Conservation (phyloP, 2,888 invertebrate species). For the Tetrapedia diversipes region DNA sequence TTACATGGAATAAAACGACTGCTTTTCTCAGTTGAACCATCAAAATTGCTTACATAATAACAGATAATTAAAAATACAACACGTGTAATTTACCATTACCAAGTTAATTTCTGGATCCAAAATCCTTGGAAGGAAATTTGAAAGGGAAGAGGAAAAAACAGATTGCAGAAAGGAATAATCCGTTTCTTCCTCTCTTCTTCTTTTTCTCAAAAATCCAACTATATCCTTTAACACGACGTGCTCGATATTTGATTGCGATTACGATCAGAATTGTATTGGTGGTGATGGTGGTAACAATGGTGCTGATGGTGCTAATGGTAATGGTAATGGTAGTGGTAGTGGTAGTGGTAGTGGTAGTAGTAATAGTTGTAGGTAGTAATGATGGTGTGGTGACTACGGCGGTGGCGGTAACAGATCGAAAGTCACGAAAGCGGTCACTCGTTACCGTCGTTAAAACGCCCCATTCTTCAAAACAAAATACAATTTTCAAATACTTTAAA, state of each 20-base stretch:
- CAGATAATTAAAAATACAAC: no score
- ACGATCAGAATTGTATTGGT: background rate
- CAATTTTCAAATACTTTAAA: background rate
- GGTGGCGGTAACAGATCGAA: conserved; percentile 29
- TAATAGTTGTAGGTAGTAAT: background rate
- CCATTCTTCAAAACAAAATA: background rate
- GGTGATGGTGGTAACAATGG: background rate
- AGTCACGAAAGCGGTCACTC: conserved; percentile 26
- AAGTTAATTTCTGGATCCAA: background rate
- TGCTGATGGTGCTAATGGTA: background rate
- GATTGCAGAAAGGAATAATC: background rate
- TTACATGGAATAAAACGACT: background rate
- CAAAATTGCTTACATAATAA: background rate
- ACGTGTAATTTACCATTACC: background rate
- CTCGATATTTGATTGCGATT: conserved; percentile 6
- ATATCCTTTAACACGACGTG: background rate
- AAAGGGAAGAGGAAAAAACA: background rate
- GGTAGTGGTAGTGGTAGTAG: background rate
- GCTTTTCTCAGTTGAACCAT: background rate
- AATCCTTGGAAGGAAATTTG: background rate
- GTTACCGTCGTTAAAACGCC: background rate
- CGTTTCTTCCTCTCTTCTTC: no score
- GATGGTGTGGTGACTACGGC: background rate
- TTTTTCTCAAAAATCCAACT: background rate
- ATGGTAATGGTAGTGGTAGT: background rate